Evolutionary conservation across 2,797 vertebrate species (phyloP).

Genomic region (Pogoniulus pusillus): DNA sequence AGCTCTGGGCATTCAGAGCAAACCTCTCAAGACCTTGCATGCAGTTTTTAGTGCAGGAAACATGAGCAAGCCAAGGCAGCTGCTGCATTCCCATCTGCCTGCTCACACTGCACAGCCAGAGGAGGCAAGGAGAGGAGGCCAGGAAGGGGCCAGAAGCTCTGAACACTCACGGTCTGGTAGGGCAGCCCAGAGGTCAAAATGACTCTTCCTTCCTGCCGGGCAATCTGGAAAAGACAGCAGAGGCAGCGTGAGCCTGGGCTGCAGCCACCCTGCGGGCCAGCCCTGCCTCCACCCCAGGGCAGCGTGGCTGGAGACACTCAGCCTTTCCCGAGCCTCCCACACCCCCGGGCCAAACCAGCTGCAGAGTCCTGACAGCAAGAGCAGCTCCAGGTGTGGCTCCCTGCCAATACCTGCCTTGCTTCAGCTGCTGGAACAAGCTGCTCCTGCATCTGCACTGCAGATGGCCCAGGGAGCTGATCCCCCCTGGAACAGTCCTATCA

Average conservation of each 20-base stretch:
- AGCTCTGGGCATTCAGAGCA: background rate
- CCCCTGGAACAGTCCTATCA: background rate
- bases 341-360: background rate
- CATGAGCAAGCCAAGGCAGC: constrained; percentile 28
- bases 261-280: background rate
- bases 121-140: background rate
- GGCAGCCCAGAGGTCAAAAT: constrained; percentile 89
- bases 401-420: background rate
- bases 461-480: background rate
- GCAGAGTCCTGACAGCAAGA: background rate
- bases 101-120: background rate
- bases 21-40: background rate
- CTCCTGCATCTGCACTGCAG: background rate
- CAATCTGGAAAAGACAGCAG: constrained; percentile 76
- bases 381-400: background rate
- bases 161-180: constrained; percentile 82
- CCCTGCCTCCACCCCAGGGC: background rate
- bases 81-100: too few species aligned
- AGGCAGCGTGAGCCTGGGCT: background rate
- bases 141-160: background rate
- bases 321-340: background rate
- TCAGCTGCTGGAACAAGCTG: background rate
- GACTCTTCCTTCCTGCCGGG: constrained; percentile 82
- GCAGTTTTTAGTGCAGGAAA: background rate
- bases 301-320: rapidly evolving